These are phyloP conservation scores for Listrodromus nycthemerus DNA, from an alignment of 2,888 invertebrate species.

Conservation along the genomic window DNA sequence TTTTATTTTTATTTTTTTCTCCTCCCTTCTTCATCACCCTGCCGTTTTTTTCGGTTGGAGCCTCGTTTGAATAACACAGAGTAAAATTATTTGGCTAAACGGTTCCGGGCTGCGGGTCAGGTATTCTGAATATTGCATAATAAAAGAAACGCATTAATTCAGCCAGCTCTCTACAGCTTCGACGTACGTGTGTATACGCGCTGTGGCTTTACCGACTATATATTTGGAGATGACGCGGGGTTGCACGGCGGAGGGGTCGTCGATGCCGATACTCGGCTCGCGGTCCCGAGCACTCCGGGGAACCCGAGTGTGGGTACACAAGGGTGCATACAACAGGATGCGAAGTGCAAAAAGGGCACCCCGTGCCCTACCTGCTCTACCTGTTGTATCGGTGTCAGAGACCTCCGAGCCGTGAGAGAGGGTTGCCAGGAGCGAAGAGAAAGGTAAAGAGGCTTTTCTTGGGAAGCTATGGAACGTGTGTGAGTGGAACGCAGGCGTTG, in stretches of 20 bases:
- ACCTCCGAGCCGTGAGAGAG: conserved; percentile 56
- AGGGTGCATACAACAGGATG: conserved; percentile 62
- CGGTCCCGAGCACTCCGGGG: conserved; percentile 39
- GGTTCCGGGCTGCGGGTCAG: conserved; percentile 80
- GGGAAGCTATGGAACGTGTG: conserved; percentile 21
- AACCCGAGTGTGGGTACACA: conserved; percentile 64
- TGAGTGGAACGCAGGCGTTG: conserved; percentile 19
- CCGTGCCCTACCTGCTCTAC: conserved; percentile 81
- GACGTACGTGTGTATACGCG: conserved; percentile 29
- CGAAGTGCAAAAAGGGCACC: conserved; percentile 70
- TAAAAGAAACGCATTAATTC: conserved; percentile 80
- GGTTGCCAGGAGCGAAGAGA: conserved; percentile 12
- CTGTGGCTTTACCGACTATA: conserved; percentile 15
- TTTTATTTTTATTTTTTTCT: no score
- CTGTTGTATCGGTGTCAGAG: conserved; percentile 76
- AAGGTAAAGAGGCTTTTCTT: conserved; percentile 37
- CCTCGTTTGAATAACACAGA: conserved; percentile 84
- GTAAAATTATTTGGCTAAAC: conserved; percentile 84
- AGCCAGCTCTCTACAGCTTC: conserved; percentile 43
- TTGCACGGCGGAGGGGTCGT: neutral
- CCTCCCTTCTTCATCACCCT: conserved; percentile 28
- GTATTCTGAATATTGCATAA: conserved; percentile 81
- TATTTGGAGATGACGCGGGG: conserved; percentile 42
- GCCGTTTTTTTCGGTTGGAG: conserved; percentile 73
- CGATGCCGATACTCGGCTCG: conserved; percentile 39